These are phyloP conservation scores for Austrofundulus limnaeus DNA, from an alignment of 2,113 vertebrate genomes.

Conservation along the genomic window DNA sequence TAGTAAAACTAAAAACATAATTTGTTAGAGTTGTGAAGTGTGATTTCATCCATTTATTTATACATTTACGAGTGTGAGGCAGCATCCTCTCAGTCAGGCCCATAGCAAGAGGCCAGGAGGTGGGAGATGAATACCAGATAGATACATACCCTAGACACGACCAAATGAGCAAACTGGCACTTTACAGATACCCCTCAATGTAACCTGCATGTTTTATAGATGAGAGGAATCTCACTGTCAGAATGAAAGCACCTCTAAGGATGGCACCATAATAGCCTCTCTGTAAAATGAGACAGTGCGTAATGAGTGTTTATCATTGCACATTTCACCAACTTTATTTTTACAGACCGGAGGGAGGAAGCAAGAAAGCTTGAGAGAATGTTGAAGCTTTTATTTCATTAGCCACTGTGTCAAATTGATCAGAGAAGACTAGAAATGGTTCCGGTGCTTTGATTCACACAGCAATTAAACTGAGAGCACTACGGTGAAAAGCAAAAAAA, in stretches of 20 bases:
- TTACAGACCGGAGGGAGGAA: conserved; percentile 56
- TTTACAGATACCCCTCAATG: conserved; percentile 71
- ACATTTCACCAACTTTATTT: conserved; percentile 68
- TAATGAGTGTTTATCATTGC: conserved; percentile 72
- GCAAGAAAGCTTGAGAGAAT: conserved; percentile 51
- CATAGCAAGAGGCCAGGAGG: conserved; percentile 54
- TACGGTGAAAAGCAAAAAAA: conserved; percentile 34
- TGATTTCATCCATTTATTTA: conserved; percentile 56
- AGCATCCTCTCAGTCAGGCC: conserved; percentile 62
- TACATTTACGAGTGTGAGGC: conserved; percentile 63
- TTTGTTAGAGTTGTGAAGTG: conserved; percentile 36
- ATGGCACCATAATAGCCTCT: conserved; percentile 68
- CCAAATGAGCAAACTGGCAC: conserved; percentile 76
- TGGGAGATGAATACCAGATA: conserved; percentile 71
- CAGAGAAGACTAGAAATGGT: conserved; percentile 52
- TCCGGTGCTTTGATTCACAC: conserved; percentile 58
- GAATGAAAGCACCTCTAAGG: conserved; percentile 68
- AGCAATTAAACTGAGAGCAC: conserved; percentile 61
- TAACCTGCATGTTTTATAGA: conserved; percentile 77
- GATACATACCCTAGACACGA: conserved; percentile 71
- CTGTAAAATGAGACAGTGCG: conserved; percentile 68
- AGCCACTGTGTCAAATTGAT: conserved; percentile 59
- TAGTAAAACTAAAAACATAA: conserved; percentile 40
- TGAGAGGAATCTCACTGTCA: conserved; percentile 71
- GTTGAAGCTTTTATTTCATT: conserved; percentile 72